Percentiles rank a stretch among this genome's conserved stretches.
phyloP scores from a whole-genome alignment of 2,113 vertebrate species.

The Psittacara wagleri region DNA sequence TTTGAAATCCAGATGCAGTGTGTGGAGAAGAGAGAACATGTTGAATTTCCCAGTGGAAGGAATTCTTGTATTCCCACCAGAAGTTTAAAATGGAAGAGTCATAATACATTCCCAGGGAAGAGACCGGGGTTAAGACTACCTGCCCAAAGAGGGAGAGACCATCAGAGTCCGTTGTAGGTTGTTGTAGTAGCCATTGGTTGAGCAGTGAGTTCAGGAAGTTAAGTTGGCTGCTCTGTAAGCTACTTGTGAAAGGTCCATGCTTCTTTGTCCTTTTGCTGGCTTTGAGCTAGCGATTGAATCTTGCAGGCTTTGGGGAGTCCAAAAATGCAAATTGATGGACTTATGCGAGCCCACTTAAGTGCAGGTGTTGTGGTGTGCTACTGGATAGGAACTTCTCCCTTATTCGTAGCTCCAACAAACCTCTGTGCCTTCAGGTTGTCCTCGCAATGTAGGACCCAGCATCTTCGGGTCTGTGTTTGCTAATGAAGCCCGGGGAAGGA shows the following conservation, averaged over 20 bases:
- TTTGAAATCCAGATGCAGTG: background rate
- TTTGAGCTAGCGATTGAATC: background rate
- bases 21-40: background rate
- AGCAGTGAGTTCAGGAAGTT: background rate
- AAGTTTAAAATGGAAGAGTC: background rate
- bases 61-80: background rate
- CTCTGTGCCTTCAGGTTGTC: background rate
- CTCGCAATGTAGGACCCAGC: background rate
- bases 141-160: background rate
- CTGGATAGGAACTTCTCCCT: background rate
- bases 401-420: background rate
- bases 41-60: background rate
- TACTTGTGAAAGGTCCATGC: fast-evolving
- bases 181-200: background rate
- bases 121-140: background rate
- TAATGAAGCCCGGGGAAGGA: background rate
- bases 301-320: background rate
- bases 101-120: background rate
- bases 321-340: background rate
- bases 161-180: background rate
- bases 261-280: background rate
- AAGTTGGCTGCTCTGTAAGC: background rate
- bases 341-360: background rate
- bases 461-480: background rate
- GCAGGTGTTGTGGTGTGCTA: background rate